Conservation (phyloP, 2,113 vertebrate species). For the Ginglymostoma cirratum region DNA sequence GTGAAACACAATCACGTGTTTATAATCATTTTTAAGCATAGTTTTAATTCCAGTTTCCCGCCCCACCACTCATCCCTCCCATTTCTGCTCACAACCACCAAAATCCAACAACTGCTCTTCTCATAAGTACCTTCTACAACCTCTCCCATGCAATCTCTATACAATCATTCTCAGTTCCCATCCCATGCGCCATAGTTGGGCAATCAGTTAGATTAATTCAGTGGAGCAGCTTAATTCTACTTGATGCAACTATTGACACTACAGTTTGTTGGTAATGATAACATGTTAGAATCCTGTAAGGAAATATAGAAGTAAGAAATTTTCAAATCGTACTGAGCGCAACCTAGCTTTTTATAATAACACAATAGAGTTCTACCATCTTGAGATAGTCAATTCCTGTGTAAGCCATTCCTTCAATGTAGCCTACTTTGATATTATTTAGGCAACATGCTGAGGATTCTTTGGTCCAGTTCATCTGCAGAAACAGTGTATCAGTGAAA, state of each 20-base stretch:
- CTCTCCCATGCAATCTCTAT: no score
- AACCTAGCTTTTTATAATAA: neutral
- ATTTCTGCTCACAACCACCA: neutral
- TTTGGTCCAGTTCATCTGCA: neutral
- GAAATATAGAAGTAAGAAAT: neutral
- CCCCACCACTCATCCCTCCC: neutral
- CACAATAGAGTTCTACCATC: neutral
- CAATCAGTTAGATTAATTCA: neutral
- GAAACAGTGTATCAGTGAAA: neutral
- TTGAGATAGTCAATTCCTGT: neutral
- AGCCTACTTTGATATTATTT: neutral
- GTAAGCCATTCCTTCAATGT: no score
- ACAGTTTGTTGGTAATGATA: neutral
- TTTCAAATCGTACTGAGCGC: neutral
- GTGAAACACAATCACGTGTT: neutral
- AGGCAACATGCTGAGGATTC: neutral
- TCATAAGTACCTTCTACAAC: neutral
- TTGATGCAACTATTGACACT: neutral
- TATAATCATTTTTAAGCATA: neutral
- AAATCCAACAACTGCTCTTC: no score
- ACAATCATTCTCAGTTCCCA: neutral
- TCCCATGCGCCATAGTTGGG: neutral
- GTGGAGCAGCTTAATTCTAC: neutral
- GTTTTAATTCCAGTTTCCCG: neutral
- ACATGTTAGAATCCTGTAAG: neutral